Conservation (phyloP, 2,888 invertebrate genomes). For the Eulithis prunata region DNA sequence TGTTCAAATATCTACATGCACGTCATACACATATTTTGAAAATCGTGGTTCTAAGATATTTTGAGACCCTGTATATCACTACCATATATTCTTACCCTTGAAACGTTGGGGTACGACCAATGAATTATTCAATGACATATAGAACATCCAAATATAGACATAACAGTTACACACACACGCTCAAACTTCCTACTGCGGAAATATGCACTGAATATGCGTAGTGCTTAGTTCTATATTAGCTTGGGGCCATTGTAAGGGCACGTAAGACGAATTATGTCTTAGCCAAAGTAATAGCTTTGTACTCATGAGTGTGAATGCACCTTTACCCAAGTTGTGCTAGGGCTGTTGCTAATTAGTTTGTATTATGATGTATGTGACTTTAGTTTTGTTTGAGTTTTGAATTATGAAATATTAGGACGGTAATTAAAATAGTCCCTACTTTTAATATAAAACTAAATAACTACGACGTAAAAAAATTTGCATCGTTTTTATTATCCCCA, state of each 20-base stretch:
- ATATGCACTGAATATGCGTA: constrained; percentile 63
- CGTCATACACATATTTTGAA: background rate
- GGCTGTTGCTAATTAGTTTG: constrained; percentile 68
- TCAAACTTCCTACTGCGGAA: constrained; percentile 56
- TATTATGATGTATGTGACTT: constrained; percentile 54
- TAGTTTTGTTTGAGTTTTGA: constrained; percentile 42
- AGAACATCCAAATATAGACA: constrained; percentile 81
- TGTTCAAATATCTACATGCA: background rate
- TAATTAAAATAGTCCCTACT: background rate
- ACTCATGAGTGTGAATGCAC: constrained; percentile 78
- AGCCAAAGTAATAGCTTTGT: constrained; percentile 75
- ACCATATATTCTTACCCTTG: constrained; percentile 81
- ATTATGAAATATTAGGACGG: constrained; percentile 44
- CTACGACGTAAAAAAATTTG: background rate
- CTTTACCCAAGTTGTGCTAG: constrained; percentile 63
- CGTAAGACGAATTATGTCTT: constrained; percentile 79
- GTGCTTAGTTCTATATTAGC: constrained; percentile 71
- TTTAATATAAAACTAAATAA: background rate
- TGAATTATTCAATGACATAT: constrained; percentile 83
- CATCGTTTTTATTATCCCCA: background rate
- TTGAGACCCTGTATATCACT: constrained; percentile 42
- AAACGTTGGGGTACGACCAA: constrained; percentile 79
- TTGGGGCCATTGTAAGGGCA: constrained; percentile 65
- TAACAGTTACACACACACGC: constrained; percentile 65
- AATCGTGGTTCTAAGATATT: background rate